Evolutionary conservation across 2,113 vertebrate genomes (phyloP), one percentile per base, ranked within the genome.

Genomic region (Ivindomyrus marchei): DNA sequence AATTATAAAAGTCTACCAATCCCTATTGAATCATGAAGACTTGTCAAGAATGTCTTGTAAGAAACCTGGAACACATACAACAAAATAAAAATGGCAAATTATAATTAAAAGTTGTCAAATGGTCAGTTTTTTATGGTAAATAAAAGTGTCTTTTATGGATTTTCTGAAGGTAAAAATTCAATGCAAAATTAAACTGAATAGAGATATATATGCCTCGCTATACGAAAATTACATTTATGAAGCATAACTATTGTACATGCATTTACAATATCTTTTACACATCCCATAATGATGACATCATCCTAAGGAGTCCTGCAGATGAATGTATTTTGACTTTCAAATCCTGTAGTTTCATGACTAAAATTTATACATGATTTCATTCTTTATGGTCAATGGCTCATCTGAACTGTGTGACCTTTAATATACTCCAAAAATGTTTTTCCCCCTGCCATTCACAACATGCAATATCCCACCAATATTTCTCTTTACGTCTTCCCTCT

Each of bases 391-490:
- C 93, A 92, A 91, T 93, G 92, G 94, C 92, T 91, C 90, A 92
- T 93, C 92, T 93, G 92, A 95, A 94, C 93, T 92, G 90, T 91
- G 88, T 90, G 92, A 93, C 94, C 94, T 96, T 94, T 31, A 70
- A 95, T 95, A 95, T 94, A 91, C 93, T 92, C 93, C 90, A 93
- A 93, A 94, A 93, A 94, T 94, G 93, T 91, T 94, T 91, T 94
- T 94, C 94, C 95, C n/a, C 94, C 94, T 94, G 92, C 95, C 92
- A 95, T 96, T 95, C 95, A 95, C 89, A 70, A 62, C 56, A 66
- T 87, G 88, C 88, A 88, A 91, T 85, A 90, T 89, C 94, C 94
- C 94, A 56, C 93, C 94, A 94, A 94, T 95, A 93, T 92, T 94
- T 95, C 93, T 94, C 94, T 95, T 95, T 93, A 92, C 94, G n/a